A percentile compares a stretch with the other conserved stretches of the same genome.
Evolutionary conservation across 92 coral and sea anemone species (phyloP).

Genomic region (Plumapathes pennacea): DNA sequence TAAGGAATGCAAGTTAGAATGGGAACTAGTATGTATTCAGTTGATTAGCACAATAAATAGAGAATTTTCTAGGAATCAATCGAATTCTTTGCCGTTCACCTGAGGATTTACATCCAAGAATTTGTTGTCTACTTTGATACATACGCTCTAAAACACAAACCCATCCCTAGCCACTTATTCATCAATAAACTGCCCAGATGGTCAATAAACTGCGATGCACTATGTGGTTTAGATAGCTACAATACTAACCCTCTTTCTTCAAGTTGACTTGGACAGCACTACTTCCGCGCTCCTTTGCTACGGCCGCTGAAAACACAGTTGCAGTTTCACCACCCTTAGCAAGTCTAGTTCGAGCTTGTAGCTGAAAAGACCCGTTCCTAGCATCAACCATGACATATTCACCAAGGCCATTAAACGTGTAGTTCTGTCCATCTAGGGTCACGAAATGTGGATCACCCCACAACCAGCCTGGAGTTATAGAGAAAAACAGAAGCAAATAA

Average conservation of each 20-base stretch:
- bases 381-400: slow-evolving; percentile 57
- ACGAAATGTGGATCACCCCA: slow-evolving; percentile 72
- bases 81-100: no score
- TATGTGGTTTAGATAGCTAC: not conserved
- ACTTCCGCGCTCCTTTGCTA: slow-evolving; percentile 27
- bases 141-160: no score
- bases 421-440: slow-evolving; percentile 30
- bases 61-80: no score
- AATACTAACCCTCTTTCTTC: slow-evolving; percentile 25
- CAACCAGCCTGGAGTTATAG: slow-evolving; percentile 19
- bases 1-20: no score
- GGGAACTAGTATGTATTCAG: no score
- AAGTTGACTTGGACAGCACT: slow-evolving; percentile 42
- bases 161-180: no score
- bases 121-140: no score
- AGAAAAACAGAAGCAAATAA: not conserved
- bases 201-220: not conserved
- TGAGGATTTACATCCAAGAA: no score
- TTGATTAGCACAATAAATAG: no score
- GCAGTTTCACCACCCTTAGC: slow-evolving; percentile 50
- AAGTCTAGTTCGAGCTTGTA: slow-evolving; percentile 57
- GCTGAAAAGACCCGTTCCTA: slow-evolving; percentile 50
- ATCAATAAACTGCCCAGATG: not conserved
- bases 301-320: slow-evolving; percentile 60
- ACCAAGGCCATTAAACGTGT: slow-evolving; percentile 77